Evolutionary conservation across 2,113 vertebrate species (phyloP), one percentile per base, ranked within the genome.

Genomic region (Poecile atricapillus): DNA sequence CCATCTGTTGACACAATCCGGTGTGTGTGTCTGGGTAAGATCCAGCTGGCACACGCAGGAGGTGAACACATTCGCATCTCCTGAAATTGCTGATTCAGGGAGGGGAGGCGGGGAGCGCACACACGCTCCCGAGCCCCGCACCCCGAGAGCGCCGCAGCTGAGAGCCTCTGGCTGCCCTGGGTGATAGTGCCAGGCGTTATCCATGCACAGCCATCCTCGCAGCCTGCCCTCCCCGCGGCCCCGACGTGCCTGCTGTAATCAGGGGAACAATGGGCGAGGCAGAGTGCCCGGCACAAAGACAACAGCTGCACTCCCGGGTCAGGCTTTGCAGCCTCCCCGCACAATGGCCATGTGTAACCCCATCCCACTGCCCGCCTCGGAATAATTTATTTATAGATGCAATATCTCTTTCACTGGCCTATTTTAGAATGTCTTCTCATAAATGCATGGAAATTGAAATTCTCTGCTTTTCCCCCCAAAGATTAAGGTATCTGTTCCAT

Each of bases 311-410:
- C 80, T 73, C 94, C 93, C 83, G 89, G 95, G 97, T 95, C 88
- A 77, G 97, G 68, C 95, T 93, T 75, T 47, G 95, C 95, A 95
- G 95, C 93, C 94, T 71, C 65, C 62, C 94, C 16, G 62, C 87
- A 97, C 96, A 97, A 97, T 97, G 95, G 92, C 39, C 3, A 41
- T 91, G 97, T 96, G 97, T 96, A 98, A 97, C 97, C 96, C 95
- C 97, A 98, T 93, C 96, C 89, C 90, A 21, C 87, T 68, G 76
- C 79, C 73, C 92, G 91, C 97, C 96, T 93, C 68, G 63, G 89
- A 97, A 97, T 98, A 96, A 98, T 98, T 98, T 98, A 98, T 98
- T 98, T 98, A 98, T 98, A 97, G 97, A 98, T 97, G 95, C 94
- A 47, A 93, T 97, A 97, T 96, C 95, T 97, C 95, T 98, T 97